A percentile compares a stretch with the other conserved stretches of the same genome.
These are phyloP conservation scores for Luperina nickerlii DNA, from an alignment of 2,888 invertebrate species.

Conservation along the genomic window DNA sequence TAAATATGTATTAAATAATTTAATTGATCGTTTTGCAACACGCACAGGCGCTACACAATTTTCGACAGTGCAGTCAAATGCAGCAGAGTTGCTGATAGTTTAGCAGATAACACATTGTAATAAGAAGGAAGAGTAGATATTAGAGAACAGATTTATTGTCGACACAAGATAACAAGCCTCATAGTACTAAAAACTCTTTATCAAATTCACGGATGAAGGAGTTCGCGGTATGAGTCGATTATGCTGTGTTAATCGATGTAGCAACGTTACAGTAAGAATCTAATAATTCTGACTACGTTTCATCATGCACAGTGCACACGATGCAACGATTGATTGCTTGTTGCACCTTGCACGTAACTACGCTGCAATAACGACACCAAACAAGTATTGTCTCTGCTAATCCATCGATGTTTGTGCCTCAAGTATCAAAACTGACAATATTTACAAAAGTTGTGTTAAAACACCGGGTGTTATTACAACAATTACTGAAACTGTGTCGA, in stretches of 20 bases:
- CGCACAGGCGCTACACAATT: neutral
- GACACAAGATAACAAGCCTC: neutral
- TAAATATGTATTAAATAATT: too few species aligned
- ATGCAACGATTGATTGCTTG: constrained; percentile 39
- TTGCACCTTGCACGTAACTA: constrained; percentile 17
- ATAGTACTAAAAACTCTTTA: constrained; percentile 28
- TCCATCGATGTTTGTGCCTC: constrained; percentile 12
- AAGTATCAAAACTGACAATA: constrained; percentile 34
- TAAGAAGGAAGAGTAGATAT: neutral
- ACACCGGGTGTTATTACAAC: constrained; percentile 18
- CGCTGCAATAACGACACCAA: constrained; percentile 21
- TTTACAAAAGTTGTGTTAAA: constrained; percentile 31
- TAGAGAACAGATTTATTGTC: neutral
- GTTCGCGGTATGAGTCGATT: constrained; percentile 25
- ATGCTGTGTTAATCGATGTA: constrained; percentile 39
- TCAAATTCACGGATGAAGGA: constrained; percentile 38
- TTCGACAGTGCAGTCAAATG: neutral
- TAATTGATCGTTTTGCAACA: constrained; percentile 29
- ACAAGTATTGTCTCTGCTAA: constrained; percentile 27
- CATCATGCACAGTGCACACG: constrained; percentile 41
- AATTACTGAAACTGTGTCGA: constrained; percentile 20
- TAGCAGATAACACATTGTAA: neutral
- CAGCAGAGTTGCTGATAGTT: neutral
- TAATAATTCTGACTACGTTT: constrained; percentile 33
- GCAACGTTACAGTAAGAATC: constrained; percentile 35